These are phyloP conservation scores for Dysdera silvatica DNA, from an alignment of 1,140 invertebrate species.

Conservation along the genomic window DNA sequence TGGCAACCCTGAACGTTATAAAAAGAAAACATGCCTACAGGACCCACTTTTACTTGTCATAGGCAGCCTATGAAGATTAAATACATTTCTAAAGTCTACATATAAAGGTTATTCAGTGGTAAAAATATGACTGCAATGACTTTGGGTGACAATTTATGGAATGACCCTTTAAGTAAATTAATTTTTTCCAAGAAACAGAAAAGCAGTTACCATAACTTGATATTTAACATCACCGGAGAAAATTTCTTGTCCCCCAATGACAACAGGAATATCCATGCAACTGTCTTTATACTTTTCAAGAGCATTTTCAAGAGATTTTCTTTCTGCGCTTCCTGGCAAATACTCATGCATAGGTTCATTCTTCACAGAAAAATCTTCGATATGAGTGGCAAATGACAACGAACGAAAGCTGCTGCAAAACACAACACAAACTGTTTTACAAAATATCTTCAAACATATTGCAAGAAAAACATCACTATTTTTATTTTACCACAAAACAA, in stretches of 20 bases:
- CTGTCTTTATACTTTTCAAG: constrained; percentile 57
- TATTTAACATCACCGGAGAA: constrained; percentile 63
- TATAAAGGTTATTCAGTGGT: too few relatives aligned
- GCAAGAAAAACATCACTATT: too few relatives aligned
- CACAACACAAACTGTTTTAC: too few relatives aligned
- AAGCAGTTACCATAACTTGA: constrained; percentile 58
- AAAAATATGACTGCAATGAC: too few relatives aligned
- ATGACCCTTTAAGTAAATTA: constrained; percentile 4
- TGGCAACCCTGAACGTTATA: too few relatives aligned
- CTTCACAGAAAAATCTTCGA: constrained; percentile 60
- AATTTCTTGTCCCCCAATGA: constrained; percentile 82
- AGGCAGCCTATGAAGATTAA: too few relatives aligned
- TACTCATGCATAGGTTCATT: constrained; percentile 79
- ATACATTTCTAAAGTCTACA: too few relatives aligned
- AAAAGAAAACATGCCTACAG: too few relatives aligned
- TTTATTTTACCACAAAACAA: too few relatives aligned
- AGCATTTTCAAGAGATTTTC: constrained; percentile 61
- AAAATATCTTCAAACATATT: too few relatives aligned
- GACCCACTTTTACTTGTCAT: too few relatives aligned
- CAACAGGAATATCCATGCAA: constrained; percentile 77
- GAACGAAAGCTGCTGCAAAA: constrained; percentile 11
- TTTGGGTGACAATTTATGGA: too few relatives aligned
- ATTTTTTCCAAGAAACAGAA: neutral
- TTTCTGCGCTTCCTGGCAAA: constrained; percentile 71
- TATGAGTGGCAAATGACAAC: constrained; percentile 11